A percentile compares a stretch with the other conserved stretches of the same genome.
Evolutionary conservation across 2,797 vertebrate genomes (phyloP).

Genomic region (Tenualosa ilisha): DNA sequence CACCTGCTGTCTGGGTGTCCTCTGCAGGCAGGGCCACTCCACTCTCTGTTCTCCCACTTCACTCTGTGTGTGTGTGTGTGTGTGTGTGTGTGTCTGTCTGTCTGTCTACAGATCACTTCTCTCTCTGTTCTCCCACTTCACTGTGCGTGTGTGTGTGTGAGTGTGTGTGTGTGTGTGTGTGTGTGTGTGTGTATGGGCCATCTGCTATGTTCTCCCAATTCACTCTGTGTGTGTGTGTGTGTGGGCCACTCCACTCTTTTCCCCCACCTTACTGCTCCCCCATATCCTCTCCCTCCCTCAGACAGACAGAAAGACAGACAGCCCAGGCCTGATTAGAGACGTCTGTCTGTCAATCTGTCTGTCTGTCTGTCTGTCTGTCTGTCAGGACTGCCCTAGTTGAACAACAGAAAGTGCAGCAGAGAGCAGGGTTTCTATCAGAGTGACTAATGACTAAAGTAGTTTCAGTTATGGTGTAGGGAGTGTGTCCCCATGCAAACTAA

Average conservation of each 20-base stretch:
- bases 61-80: conserved; percentile 27
- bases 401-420: no score
- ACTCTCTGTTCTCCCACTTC: conserved; percentile 32
- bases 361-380: background rate
- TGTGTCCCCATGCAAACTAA: no score
- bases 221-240: no score
- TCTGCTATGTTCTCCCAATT: no score
- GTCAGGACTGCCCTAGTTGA: no score
- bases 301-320: background rate
- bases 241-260: no score
- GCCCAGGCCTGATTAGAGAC: no score
- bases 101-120: conserved; percentile 28
- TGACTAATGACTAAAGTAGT: no score
- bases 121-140: conserved; percentile 32
- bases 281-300: conserved; percentile 22
- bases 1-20: conserved; percentile 52
- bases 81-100: background rate
- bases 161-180: conserved; percentile 25
- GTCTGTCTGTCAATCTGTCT: background rate
- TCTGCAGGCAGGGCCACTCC: conserved; percentile 29
- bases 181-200: no score
- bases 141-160: conserved; percentile 24
- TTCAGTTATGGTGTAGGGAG: no score
- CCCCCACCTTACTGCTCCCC: background rate
- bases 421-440: no score